phyloP scores from a whole-genome alignment of 2,113 vertebrate genomes.

The Coregonus clupeaformis region DNA sequence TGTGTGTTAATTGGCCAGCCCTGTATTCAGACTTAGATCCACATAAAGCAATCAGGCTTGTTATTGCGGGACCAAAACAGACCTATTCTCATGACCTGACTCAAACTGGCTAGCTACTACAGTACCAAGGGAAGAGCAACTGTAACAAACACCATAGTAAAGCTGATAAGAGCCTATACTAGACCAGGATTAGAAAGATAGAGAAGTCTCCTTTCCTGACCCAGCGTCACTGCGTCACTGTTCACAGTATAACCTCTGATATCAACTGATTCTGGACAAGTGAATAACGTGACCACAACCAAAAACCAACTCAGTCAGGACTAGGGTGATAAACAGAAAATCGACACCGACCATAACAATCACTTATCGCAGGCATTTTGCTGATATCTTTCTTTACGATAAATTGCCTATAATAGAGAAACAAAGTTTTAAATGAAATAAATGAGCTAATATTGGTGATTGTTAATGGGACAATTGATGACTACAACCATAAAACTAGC shows the following conservation, averaged over 20 bases:
- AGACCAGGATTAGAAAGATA: background rate
- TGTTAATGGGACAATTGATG: too few species aligned
- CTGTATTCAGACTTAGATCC: constrained; percentile 21
- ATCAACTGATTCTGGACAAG: background rate
- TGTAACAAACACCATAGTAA: constrained; percentile 8
- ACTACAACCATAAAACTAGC: too few species aligned
- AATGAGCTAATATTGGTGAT: too few species aligned
- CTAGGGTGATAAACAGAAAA: too few species aligned
- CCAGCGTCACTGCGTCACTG: background rate
- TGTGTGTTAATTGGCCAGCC: constrained; percentile 10
- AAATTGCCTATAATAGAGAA: too few species aligned
- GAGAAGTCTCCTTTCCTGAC: background rate
- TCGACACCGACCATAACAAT: too few species aligned
- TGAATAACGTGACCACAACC: background rate
- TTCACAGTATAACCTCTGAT: constrained; percentile 10
- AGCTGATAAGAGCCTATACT: constrained; percentile 21
- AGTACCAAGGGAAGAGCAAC: background rate
- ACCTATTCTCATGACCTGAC: constrained; percentile 57
- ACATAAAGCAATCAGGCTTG: too few species aligned
- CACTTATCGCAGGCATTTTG: too few species aligned
- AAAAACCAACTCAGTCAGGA: background rate
- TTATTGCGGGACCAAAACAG: too few species aligned
- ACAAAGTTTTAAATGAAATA: too few species aligned
- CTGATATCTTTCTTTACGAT: too few species aligned
- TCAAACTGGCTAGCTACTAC: constrained; percentile 29